Evolutionary conservation across 2,888 invertebrate species (phyloP).

Genomic region (Imbricaverruca yamaguchii): DNA sequence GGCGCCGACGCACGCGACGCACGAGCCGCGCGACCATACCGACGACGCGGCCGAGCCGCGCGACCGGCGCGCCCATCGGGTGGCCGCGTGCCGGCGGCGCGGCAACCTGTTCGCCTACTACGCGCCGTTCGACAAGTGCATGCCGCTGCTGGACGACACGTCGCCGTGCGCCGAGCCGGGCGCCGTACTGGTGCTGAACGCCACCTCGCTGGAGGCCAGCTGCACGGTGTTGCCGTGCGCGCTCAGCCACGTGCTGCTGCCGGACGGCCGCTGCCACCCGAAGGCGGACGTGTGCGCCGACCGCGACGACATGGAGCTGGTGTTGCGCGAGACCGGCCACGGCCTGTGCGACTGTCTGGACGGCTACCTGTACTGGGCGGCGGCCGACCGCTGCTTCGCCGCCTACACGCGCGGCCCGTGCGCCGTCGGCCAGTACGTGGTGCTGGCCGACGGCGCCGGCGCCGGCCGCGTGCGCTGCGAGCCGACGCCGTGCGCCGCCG

Average conservation of each 20-base stretch:
- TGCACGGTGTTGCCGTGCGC: not conserved
- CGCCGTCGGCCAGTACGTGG: not conserved
- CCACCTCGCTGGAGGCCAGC: not conserved
- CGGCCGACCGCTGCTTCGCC: not conserved
- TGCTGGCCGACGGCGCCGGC: not conserved
- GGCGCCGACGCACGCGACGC: not conserved
- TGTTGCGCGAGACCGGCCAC: not conserved
- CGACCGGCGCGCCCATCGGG: not conserved
- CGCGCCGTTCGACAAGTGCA: not conserved
- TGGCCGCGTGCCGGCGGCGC: not conserved
- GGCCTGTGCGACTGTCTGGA: conserved; percentile 8
- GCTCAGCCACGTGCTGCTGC: not conserved
- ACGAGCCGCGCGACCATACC: not conserved
- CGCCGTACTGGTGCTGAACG: not conserved
- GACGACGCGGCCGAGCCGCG: not conserved
- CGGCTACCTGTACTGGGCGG: not conserved
- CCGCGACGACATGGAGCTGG: conserved; percentile 6
- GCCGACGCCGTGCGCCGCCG: not conserved
- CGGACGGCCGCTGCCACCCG: not conserved
- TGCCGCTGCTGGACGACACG: not conserved
- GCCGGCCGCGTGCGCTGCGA: not conserved
- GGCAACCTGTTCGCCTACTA: conserved; percentile 15
- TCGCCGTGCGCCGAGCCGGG: not conserved
- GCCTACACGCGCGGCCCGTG: not conserved
- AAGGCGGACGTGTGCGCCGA: not conserved